These are phyloP conservation scores for Papilio elwesi DNA, from an alignment of 2,888 invertebrate species.

Conservation along the genomic window DNA sequence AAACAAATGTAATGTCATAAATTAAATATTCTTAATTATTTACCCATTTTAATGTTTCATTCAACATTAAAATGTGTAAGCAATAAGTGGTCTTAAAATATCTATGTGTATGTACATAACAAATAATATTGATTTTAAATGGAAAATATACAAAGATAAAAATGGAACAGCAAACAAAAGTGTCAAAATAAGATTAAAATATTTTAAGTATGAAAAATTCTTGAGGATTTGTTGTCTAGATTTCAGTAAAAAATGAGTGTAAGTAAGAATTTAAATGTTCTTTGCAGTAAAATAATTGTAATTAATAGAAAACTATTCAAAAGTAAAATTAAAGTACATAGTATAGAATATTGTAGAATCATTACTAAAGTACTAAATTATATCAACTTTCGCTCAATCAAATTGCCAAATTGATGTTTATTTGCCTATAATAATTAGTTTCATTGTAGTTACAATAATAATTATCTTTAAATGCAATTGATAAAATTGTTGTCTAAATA, in stretches of 20 bases:
- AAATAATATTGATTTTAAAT: not conserved
- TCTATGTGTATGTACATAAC: not conserved
- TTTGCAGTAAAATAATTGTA: conserved; percentile 5
- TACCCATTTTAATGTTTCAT: not conserved
- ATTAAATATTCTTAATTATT: not conserved
- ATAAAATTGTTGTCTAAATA: not conserved
- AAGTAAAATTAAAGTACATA: conserved; percentile 43
- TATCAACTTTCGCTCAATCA: conserved; percentile 67
- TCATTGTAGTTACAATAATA: conserved; percentile 36
- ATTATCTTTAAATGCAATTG: not conserved
- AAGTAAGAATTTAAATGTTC: conserved; percentile 3
- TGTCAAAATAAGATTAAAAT: not conserved
- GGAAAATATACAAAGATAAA: not conserved
- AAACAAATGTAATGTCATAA: conserved; percentile 9
- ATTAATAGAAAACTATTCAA: conserved; percentile 36
- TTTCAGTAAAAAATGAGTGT: not conserved
- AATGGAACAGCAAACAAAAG: not conserved
- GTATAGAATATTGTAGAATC: conserved; percentile 25
- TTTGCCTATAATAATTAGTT: conserved; percentile 45
- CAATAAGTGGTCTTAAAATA: not conserved
- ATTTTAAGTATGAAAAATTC: not conserved
- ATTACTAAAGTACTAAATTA: conserved; percentile 45
- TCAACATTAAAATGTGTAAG: not conserved
- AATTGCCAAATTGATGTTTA: conserved; percentile 77
- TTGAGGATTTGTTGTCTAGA: not conserved